A percentile compares a stretch with the other conserved stretches of the same genome.
Conservation (phyloP, 2,888 invertebrate genomes). For the Agrotis segetum region DNA sequence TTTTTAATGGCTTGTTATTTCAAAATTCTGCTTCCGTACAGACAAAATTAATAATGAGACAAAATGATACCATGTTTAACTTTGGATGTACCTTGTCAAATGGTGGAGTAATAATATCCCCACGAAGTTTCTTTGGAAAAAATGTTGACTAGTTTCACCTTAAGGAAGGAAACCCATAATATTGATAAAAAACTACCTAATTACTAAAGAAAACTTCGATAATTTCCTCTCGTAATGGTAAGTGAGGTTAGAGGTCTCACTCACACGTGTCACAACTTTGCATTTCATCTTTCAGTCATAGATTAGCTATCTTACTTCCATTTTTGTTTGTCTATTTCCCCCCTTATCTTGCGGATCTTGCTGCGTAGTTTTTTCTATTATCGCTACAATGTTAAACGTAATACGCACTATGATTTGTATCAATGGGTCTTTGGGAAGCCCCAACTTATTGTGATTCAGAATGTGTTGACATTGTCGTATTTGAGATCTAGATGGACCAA, state of each 20-base stretch:
- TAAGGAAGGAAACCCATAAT: background rate
- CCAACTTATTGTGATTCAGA: background rate
- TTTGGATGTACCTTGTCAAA: too few relatives aligned
- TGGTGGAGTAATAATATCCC: too few relatives aligned
- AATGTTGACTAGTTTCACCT: too few relatives aligned
- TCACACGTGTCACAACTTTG: conserved; percentile 50
- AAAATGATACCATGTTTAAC: too few relatives aligned
- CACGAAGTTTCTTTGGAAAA: too few relatives aligned
- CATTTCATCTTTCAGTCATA: conserved; percentile 32
- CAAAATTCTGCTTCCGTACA: too few relatives aligned
- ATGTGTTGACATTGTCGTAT: conserved; percentile 16
- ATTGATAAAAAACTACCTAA: conserved; percentile 2
- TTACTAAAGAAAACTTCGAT: conserved; percentile 24
- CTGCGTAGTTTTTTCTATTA: conserved; percentile 19
- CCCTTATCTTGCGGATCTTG: conserved; percentile 46
- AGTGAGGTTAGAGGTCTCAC: conserved; percentile 29
- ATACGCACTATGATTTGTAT: conserved; percentile 3
- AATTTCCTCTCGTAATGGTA: conserved; percentile 19
- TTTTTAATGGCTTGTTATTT: too few relatives aligned
- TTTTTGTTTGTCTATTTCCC: conserved; percentile 25
- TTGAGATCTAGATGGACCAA: conserved; percentile 35
- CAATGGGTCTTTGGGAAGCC: background rate
- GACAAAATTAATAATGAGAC: too few relatives aligned
- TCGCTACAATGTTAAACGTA: conserved; percentile 4
- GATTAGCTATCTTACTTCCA: conserved; percentile 15